Percentiles rank a stretch among this genome's conserved stretches.
These are phyloP conservation scores for Trachelus stipa DNA, from an alignment of 2,888 invertebrate genomes.

Conservation along the genomic window DNA sequence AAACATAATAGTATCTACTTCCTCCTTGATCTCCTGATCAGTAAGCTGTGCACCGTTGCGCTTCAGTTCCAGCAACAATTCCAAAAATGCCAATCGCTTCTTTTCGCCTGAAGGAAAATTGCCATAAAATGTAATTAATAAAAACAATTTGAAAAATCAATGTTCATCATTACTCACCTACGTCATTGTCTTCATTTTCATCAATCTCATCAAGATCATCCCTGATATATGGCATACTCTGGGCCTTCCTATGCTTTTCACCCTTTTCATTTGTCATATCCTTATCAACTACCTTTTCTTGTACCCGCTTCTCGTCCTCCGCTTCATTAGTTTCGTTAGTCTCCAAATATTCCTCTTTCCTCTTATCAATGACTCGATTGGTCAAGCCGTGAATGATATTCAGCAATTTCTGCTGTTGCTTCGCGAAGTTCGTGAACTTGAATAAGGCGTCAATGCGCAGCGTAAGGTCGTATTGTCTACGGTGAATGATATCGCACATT, in stretches of 20 bases:
- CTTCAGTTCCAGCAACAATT: constrained; percentile 83
- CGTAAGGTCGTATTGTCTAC: constrained; percentile 68
- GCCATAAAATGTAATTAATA: constrained; percentile 12
- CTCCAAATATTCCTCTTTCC: constrained; percentile 40
- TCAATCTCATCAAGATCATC: constrained; percentile 69
- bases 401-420: constrained; percentile 65
- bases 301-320: constrained; percentile 62
- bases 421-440: constrained; percentile 65
- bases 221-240: constrained; percentile 54
- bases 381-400: constrained; percentile 68
- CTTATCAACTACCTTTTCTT: constrained; percentile 39
- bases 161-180: constrained; percentile 59
- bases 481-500: constrained; percentile 71
- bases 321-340: constrained; percentile 24
- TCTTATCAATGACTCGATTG: constrained; percentile 60
- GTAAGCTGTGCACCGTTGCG: constrained; percentile 78
- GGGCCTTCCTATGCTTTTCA: background rate
- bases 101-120: constrained; percentile 72
- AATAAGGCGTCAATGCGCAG: constrained; percentile 67
- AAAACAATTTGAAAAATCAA: constrained; percentile 6
- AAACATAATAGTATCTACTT: constrained; percentile 89
- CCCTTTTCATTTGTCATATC: constrained; percentile 23
- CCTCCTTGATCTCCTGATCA: constrained; percentile 84
- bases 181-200: constrained; percentile 49
- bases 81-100: constrained; percentile 87